These are phyloP conservation scores for Tribolium madens DNA, from an alignment of 1,140 invertebrate species.

Conservation along the genomic window DNA sequence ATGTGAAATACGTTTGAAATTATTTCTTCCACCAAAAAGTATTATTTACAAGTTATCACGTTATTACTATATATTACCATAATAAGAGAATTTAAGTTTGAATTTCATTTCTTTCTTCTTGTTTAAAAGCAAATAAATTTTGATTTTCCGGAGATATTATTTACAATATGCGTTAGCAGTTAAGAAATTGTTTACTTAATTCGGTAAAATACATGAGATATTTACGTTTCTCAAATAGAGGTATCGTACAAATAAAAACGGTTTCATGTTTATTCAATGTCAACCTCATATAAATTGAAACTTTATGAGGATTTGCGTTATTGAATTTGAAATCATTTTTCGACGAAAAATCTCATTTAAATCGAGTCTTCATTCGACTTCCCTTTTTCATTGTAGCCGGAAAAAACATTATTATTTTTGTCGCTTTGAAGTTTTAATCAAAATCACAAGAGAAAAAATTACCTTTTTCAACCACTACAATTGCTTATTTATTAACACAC, in stretches of 20 bases:
- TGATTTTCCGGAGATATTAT: background rate
- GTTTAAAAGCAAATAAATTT: background rate
- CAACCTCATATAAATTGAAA: constrained; percentile 42
- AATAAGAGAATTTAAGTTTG: background rate
- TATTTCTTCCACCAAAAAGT: background rate
- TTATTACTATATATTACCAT: background rate
- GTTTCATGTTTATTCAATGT: constrained; percentile 44
- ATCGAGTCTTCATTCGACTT: constrained; percentile 29
- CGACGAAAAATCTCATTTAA: constrained; percentile 41
- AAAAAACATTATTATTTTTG: constrained; percentile 38
- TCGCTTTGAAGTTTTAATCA: constrained; percentile 34
- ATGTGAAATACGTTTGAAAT: background rate
- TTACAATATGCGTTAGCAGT: background rate
- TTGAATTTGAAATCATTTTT: constrained; percentile 43
- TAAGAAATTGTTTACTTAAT: constrained; percentile 29
- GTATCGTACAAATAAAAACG: constrained; percentile 31
- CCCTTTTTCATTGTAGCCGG: constrained; percentile 22
- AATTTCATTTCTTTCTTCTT: constrained; percentile 13
- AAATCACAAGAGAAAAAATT: constrained; percentile 32
- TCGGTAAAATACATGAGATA: constrained; percentile 26
- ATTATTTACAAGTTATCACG: constrained; percentile 14
- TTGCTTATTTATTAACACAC: background rate
- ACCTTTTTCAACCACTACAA: background rate
- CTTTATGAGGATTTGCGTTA: constrained; percentile 43
- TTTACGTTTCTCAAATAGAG: constrained; percentile 33